phyloP scores from a whole-genome alignment of 2,888 invertebrate species.

The Pristionchus arcanus region DNA sequence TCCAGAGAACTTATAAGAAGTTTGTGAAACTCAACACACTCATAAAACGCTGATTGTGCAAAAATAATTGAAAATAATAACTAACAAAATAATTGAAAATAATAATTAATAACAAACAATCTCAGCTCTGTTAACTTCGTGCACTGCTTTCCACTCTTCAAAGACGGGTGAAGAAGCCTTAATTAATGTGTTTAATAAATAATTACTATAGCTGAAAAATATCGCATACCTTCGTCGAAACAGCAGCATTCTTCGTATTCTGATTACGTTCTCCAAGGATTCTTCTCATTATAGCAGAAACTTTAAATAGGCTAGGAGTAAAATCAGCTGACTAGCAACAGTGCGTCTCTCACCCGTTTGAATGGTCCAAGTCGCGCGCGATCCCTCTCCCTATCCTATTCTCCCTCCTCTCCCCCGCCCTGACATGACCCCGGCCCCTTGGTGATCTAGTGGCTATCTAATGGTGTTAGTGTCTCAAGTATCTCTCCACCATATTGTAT shows the following conservation, averaged over 20 bases:
- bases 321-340: background rate
- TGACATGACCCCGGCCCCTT: background rate
- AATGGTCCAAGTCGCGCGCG: background rate
- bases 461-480: background rate
- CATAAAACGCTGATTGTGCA: too few species aligned
- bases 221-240: background rate
- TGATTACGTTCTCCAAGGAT: slow-evolving; percentile 16
- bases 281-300: background rate
- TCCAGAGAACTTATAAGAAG: background rate
- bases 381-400: background rate
- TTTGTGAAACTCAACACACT: background rate
- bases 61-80: too few species aligned
- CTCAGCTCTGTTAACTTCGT: slow-evolving; percentile 38
- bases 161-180: background rate
- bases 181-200: background rate
- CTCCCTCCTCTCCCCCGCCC: background rate
- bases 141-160: slow-evolving; percentile 24
- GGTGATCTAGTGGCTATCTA: background rate
- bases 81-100: background rate
- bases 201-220: background rate
- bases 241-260: background rate
- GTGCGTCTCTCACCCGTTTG: background rate
- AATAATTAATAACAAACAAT: slow-evolving; percentile 25
- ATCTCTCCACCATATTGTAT: background rate
- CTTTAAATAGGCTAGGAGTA: too few species aligned